Evolutionary conservation across 2,797 vertebrate species (phyloP).

Genomic region (Pangasius macronema): DNA sequence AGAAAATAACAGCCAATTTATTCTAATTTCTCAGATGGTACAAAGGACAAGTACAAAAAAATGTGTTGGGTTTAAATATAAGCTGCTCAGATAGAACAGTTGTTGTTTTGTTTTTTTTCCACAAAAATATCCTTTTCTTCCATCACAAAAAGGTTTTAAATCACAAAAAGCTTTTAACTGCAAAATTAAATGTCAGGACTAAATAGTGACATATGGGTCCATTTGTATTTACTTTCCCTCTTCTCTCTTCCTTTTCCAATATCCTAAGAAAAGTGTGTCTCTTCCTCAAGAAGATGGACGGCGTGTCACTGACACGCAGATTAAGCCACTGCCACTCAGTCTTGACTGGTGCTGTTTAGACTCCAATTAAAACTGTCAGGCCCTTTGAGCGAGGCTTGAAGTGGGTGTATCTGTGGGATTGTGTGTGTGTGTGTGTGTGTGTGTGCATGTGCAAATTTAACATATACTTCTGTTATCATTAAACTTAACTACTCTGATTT

Average conservation of each 20-base stretch:
- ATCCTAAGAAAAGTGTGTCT: slow-evolving; percentile 3
- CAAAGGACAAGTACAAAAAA: neutral
- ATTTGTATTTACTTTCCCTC: neutral
- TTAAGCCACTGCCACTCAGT: slow-evolving; percentile 70
- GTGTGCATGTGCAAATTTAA: slow-evolving; percentile 15
- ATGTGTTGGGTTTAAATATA: neutral
- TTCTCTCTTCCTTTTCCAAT: neutral
- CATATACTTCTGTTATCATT: slow-evolving; percentile 40
- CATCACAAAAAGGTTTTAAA: neutral
- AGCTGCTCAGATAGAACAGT: neutral
- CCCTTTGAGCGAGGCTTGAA: slow-evolving; percentile 49
- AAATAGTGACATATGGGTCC: neutral
- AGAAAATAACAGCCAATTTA: slow-evolving; percentile 18
- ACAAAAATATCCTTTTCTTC: neutral
- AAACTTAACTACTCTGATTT: neutral
- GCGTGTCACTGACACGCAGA: slow-evolving; percentile 44
- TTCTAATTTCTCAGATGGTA: slow-evolving; percentile 1
- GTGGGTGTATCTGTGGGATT: neutral
- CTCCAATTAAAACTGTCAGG: slow-evolving; percentile 75
- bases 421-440: slow-evolving; percentile 6
- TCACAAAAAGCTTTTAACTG: neutral
- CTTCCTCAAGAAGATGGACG: slow-evolving; percentile 38
- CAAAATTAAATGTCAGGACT: neutral
- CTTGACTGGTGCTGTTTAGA: slow-evolving; percentile 68
- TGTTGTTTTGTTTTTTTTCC: neutral